Evolutionary conservation across 2,888 invertebrate genomes (phyloP).

Genomic region (Camponotus fellah): DNA sequence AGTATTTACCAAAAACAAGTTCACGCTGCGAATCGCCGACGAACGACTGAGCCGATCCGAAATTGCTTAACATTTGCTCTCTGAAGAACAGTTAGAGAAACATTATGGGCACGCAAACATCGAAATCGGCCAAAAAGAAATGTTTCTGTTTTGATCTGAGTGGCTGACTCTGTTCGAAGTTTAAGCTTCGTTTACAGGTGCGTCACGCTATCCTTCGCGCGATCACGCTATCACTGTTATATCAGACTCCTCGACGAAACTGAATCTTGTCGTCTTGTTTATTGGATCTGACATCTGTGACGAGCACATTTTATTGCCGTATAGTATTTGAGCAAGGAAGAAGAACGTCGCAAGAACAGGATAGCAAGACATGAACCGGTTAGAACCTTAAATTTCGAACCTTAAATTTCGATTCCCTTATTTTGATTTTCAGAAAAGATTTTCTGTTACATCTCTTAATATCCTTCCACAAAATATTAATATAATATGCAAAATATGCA

Average conservation of each 20-base stretch:
- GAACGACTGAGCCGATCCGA: slow-evolving; percentile 58
- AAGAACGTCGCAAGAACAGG: not conserved
- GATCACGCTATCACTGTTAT: slow-evolving; percentile 49
- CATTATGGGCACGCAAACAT: slow-evolving; percentile 71
- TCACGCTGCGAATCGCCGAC: slow-evolving; percentile 72
- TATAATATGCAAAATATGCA: not conserved
- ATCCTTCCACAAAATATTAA: not conserved
- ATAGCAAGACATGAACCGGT: slow-evolving; percentile 15
- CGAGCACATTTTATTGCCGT: slow-evolving; percentile 48
- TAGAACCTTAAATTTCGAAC: not conserved
- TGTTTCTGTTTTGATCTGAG: slow-evolving; percentile 38
- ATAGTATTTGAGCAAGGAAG: slow-evolving; percentile 10
- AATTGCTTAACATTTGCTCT: slow-evolving; percentile 57
- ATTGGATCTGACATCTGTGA: slow-evolving; percentile 47
- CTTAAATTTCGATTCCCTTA: no score
- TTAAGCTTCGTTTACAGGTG: slow-evolving; percentile 58
- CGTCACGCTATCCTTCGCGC: slow-evolving; percentile 48
- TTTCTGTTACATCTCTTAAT: not conserved
- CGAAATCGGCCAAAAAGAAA: slow-evolving; percentile 68
- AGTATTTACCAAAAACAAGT: slow-evolving; percentile 62
- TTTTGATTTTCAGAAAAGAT: not conserved
- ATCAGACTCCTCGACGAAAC: slow-evolving; percentile 43
- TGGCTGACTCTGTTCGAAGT: slow-evolving; percentile 48
- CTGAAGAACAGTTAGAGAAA: slow-evolving; percentile 59
- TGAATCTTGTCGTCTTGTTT: slow-evolving; percentile 49